Base-by-base conservation (phyloP, 1,140 invertebrate genomes). In the Diprion similis region DNA sequence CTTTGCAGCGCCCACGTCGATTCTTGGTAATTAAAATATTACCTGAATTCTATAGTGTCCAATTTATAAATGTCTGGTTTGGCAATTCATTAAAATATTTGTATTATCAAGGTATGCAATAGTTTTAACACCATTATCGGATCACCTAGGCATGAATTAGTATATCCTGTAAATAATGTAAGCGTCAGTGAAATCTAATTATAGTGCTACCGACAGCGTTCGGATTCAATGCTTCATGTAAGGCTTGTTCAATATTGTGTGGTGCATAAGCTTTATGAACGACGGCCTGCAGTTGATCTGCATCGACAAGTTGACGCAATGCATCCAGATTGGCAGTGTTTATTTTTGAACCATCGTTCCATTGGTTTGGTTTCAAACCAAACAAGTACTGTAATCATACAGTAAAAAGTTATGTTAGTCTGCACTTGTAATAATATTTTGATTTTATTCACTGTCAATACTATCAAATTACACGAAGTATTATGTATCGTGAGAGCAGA, bases 151-250 rank as follows among this genome's bases (percentile, higher is more conserved):
- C 11, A 68, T 68, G 13, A 68, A 68, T 45, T 15, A 24, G 11
- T 48, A 67, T 71, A 46, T 74, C 67, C 0, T 45, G 48, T 45
- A 11, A 37, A 46, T 37, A 66, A 71, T 46, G 6, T 19, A n/a
- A 10, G 70, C 77, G 73, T 89, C 84, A 92, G 84, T 91, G 89
- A 84, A 95, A 94, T 73, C 91, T 89, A 45, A 95, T 90, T 51
- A 95, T 91, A 8, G 93, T 94, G 82, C 92, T 94, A n/a, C 94
- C 94, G 74, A 94, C 89, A 8, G 93, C 90, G 46, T 92, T 89
- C 1, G 89, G 86, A 72, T 91, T 90, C 80, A 91, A 89, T 46
- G 93, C 89, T 82, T 94, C 92, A 69, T 91, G 88, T 18, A 94
- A 82, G 2, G 94, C 94, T 66, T 90, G 84, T 79, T 94, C 92